Base-by-base conservation (phyloP, 1,140 invertebrate species). In the Drosophila pachea region DNA sequence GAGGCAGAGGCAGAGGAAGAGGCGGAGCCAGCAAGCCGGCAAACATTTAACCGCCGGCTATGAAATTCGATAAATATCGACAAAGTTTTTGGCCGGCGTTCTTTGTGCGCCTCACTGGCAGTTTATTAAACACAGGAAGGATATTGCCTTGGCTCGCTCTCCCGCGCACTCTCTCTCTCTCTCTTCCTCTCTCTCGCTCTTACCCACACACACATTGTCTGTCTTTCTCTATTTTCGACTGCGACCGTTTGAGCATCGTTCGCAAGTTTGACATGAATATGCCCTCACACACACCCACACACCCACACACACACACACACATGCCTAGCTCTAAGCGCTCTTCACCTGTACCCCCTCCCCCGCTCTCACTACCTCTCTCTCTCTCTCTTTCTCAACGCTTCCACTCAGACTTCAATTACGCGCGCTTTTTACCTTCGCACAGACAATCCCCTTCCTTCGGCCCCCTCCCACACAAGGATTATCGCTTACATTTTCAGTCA, bases 31-130 rank as follows among this genome's bases (percentile, higher is more conserved):
- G 66, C 76, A 86, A 74, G 69, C 76, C 82, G 74, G 68, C 74
- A 86, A 86, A 86, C 81, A 86, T 86, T 86, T 79, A 86, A 74
- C 81, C 81, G 75, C 48, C 48, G 81, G 81, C 74, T 86, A 86
- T 75, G 82, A 74, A 86, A 86, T 77, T 86, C 81, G 81, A 86
- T 86, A 86, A 86, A 86, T 86, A 86, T 86, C 81, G 81, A 68
- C 76, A 70, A 83, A 86, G 81, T 81, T 84, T 84, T 77, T 76
- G 58, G 42, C 32, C 16, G 49, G 31, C n/a, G 33, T 52, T 47
- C 62, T 47, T 47, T 7, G n/a, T 14, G 12, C 45, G 49, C 43
- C 67, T 74, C 47, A 45, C 62, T n/a, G 55, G 40, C 38, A 84
- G 81, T 83, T 83, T 83, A 83, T 83, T 83, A 83, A 83, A 78